Evolutionary conservation across 2,888 invertebrate genomes (phyloP).

Genomic region (Ceriagrion tenellum): DNA sequence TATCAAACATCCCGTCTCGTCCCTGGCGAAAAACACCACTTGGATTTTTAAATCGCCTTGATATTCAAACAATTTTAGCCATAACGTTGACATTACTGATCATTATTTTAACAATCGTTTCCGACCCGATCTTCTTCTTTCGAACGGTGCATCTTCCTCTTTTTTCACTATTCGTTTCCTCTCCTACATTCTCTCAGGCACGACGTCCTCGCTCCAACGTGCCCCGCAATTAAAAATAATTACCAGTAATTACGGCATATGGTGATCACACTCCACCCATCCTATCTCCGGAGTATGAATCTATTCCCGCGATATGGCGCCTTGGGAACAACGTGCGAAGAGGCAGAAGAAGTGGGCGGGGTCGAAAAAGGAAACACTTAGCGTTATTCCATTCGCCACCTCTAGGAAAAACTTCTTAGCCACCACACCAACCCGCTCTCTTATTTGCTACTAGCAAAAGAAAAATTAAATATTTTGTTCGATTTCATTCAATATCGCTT

Average conservation of each 20-base stretch:
- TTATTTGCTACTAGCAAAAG: no score
- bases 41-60: no score
- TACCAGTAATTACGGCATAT: slow-evolving; percentile 42
- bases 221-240: slow-evolving; percentile 57
- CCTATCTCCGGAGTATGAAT: not conserved
- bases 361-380: not conserved
- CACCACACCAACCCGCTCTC: no score
- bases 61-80: no score
- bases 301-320: not conserved
- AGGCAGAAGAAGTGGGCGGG: not conserved
- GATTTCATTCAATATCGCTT: no score
- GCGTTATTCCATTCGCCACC: not conserved
- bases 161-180: not conserved
- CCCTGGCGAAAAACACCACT: no score
- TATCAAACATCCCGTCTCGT: no score
- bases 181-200: not conserved
- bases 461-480: no score
- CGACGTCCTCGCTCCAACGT: not conserved
- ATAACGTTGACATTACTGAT: no score
- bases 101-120: no score
- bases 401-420: not conserved
- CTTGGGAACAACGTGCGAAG: not conserved
- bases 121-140: no score
- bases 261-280: not conserved
- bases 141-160: no score